Base-by-base conservation (phyloP, 2,113 vertebrate genomes). In the Podocnemis expansa region DNA sequence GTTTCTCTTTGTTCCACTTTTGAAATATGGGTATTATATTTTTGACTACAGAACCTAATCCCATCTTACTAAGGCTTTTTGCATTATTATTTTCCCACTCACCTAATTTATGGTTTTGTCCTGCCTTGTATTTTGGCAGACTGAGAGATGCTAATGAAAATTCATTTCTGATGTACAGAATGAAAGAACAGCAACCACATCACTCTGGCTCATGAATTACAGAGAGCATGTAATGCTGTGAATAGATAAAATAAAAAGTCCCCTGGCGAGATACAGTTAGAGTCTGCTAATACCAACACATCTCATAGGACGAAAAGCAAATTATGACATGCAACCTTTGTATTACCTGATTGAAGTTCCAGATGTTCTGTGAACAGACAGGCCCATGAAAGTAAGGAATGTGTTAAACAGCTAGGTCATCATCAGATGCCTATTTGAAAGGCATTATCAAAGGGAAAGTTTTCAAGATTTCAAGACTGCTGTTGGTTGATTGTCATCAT, bases 381-480 rank as follows among this genome's bases (percentile, higher is more conserved):
- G 17, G 3, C 17, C 34, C 63, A n/a, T 34, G n/a, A 80, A 87
- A 91, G 78, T 4, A 3, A 34, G 24, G 27, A 79, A 29, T 12
- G 12, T 80, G 45, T 52, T 55, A n/a, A 78, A 10, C 45, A 78
- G 4, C 38, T 80, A 56, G 51, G 6, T 22, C 70, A 16, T 29
- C 29, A 13, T 45, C 0, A 0, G 0, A n/a, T 82, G 22, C 16
- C 49, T 73, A 2, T 13, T 55, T 80, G 52, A 22, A 80, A 63
- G 70, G 80, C 11, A 56, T 6, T 49, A 76, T 51, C 1, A 75
- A 67, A 84, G 52, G 14, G 2, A 60, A 93, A 85, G 34, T 8
- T 7, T 52, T 8, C 9, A 79, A 29, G 3, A 14, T 83, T 93
- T 5, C 58, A 75, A 17, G 29, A 5, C 41, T 67, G 80, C 47